Base-by-base conservation (phyloP, 2,113 vertebrate genomes). In the Daubentonia madagascariensis region DNA sequence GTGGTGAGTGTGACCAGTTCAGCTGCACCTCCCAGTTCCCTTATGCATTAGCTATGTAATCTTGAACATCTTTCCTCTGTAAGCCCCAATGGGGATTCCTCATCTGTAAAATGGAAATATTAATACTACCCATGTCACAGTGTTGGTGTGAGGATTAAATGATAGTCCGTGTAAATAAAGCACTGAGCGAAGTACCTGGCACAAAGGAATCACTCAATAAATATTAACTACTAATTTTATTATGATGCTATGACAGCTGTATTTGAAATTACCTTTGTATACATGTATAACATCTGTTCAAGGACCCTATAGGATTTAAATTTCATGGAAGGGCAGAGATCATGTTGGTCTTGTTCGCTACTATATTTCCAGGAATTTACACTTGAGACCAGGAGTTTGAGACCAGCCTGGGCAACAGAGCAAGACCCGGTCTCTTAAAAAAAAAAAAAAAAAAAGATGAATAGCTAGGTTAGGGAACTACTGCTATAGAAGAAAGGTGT, bases 51-150 rank as follows among this genome's bases (percentile, higher is more conserved):
- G 12, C n/a, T 37, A 48, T n/a, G 32, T 50, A 68, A 94, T 16
- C 45, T 45, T 35, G 9, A 57, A 72, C 22, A 76, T 43, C 8
- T 63, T 45, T 97, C n/a, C 57, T 86, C n/a, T 8, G 3, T 57
- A n/a, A 67, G 28, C n/a, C 57, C 91, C 43, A 37, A 25, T 52
- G n/a, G n/a, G n/a, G n/a, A n/a, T 89, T 88, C 65, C 94, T 91
- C 57, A 76, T 32, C 68, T 90, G 35, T 84, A 94, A 95, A 97
- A 95, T 12, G 30, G 48, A 59, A 97, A 52, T 78, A 86, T n/a
- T 81, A 68, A 65, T 30, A 80, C 50, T 61, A 45, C 30, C 25
- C 48, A 61, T 8, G 59, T 75, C 45, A 79, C 16, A 35, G 37
- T 25, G 25, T 61, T 80, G 11, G 37, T 73, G n/a, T 91, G 67